Percentiles rank a stretch among this genome's conserved stretches.
These are phyloP conservation scores for Branchellion lobata DNA, from an alignment of 2,888 invertebrate species.

Conservation along the genomic window DNA sequence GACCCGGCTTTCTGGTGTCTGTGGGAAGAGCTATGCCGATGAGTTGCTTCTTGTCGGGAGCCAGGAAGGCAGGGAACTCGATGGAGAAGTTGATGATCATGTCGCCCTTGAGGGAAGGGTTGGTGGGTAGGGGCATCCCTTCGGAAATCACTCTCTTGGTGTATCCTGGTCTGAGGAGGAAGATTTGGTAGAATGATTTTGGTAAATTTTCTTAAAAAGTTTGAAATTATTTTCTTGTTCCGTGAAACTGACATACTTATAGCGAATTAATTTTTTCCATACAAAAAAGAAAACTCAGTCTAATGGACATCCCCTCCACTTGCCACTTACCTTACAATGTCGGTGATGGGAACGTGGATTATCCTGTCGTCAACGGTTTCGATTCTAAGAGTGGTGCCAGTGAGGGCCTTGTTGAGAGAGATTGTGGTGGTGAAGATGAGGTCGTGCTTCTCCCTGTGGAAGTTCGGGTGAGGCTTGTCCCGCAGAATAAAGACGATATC, in stretches of 20 bases:
- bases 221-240: neutral
- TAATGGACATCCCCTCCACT: neutral
- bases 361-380: slow-evolving; percentile 61
- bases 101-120: slow-evolving; percentile 60
- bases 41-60: slow-evolving; percentile 60
- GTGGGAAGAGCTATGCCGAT: slow-evolving; percentile 56
- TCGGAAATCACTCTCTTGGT: slow-evolving; percentile 61
- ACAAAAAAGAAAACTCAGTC: neutral
- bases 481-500: slow-evolving; percentile 63
- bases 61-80: slow-evolving; percentile 59
- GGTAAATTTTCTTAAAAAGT: neutral
- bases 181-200: neutral
- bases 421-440: slow-evolving; percentile 61
- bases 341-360: slow-evolving; percentile 62
- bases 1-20: neutral
- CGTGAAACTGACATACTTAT: too few species aligned
- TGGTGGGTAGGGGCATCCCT: slow-evolving; percentile 61
- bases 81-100: slow-evolving; percentile 62
- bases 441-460: slow-evolving; percentile 59
- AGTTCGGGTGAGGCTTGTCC: slow-evolving; percentile 61
- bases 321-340: slow-evolving; percentile 60
- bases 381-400: slow-evolving; percentile 61
- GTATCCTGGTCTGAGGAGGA: slow-evolving; percentile 60
- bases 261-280: neutral
- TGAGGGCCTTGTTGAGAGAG: slow-evolving; percentile 60